phyloP scores from a whole-genome alignment of 53 echinoderm and acorn worm genomes.

The Actinopyga echinites region DNA sequence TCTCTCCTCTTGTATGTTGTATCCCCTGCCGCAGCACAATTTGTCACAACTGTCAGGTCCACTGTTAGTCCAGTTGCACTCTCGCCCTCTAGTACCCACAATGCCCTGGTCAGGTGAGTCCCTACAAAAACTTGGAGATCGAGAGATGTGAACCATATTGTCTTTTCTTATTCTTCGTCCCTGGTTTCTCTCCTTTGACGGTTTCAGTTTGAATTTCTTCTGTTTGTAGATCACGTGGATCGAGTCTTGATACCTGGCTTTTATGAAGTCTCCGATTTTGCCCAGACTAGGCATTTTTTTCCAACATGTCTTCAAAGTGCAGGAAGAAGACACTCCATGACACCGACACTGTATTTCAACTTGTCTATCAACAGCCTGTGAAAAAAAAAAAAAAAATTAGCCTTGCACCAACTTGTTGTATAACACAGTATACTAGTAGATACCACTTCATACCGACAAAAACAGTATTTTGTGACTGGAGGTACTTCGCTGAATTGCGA shows the following conservation, averaged over 20 bases:
- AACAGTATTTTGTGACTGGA: no score
- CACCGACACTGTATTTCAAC: conserved; percentile 81
- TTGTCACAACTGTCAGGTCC: conserved; percentile 77
- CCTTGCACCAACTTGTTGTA: no score
- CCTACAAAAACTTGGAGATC: conserved; percentile 80
- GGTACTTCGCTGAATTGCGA: no score
- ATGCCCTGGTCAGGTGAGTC: conserved; percentile 60
- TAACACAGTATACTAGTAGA: no score
- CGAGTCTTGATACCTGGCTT: conserved; percentile 58
- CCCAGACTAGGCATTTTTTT: conserved; percentile 78
- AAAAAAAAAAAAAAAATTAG: not conserved
- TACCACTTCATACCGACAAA: no score
- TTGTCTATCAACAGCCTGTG: conserved; percentile 65
- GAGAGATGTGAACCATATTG: conserved; percentile 63
- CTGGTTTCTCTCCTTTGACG: conserved; percentile 45
- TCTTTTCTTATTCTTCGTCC: conserved; percentile 46
- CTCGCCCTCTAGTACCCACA: conserved; percentile 79
- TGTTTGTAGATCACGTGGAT: conserved; percentile 66
- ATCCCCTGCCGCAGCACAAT: conserved; percentile 90
- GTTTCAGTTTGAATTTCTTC: conserved; percentile 71
- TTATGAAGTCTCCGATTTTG: conserved; percentile 73
- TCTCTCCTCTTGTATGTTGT: conserved; percentile 81
- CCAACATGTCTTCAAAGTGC: conserved; percentile 91
- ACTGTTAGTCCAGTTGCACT: conserved; percentile 79
- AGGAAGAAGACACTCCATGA: conserved; percentile 76